Evolutionary conservation across 2,113 vertebrate genomes (phyloP), one percentile per base, ranked within the genome.

Genomic region (Tapirus terrestris): DNA sequence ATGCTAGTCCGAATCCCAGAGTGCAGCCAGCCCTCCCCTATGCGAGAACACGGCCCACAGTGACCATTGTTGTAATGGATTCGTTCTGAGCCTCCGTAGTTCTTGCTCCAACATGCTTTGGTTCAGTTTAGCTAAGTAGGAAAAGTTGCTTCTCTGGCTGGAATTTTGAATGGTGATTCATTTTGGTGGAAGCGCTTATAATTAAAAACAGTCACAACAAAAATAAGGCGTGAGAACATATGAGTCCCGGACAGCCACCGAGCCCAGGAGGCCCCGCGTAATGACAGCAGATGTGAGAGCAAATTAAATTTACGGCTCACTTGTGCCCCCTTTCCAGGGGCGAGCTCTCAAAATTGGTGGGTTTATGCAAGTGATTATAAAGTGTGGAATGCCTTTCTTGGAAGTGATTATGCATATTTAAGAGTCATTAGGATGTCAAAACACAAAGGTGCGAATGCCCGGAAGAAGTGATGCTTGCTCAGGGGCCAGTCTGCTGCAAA

Each of bases 231-330:
- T 84, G 23, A 56, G 89, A 61, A 92, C 95, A 68, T 31, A n/a
- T 4, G 94, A 90, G 92, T 65, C 88, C 70, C 0, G 8, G 96
- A 87, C 94, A 79, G 88, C 63, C 29, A 4, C 29, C 1, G 18
- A 58, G 81, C 94, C 95, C 97, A 48, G 96, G 98, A 61, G 81
- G 72, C 86, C 33, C 82, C 0, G 0, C 9, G 2, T 48, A 27
- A 68, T 6, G 48, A 80, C 81, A 76, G 91, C 94, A 94, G 97
- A 85, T 58, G 72, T 17, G 87, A 91, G 21, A 91, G 91, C 36
- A 95, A 93, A 95, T 97, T 93, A 96, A 89, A 89, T 89, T 53
- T 82, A 79, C 85, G 87, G 97, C 87, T 93, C 43, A 6, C 56
- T 23, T n/a, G 72, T 33, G 91, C 33, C 76, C 82, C 70, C 65